phyloP scores from a whole-genome alignment of 2,888 invertebrate species.

The Chrysotoxum bicinctum region DNA sequence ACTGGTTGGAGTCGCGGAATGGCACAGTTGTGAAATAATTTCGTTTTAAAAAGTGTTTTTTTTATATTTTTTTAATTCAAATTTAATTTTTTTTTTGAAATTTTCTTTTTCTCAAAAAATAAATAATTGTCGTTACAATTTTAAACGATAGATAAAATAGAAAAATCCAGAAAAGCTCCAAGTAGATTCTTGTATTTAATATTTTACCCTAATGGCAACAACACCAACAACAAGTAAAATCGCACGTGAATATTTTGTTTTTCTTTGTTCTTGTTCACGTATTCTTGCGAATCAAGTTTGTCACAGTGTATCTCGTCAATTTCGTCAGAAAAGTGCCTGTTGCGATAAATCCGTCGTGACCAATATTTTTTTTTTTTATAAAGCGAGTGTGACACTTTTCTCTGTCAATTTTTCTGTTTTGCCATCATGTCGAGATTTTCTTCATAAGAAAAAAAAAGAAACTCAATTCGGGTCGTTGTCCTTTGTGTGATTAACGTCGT shows the following conservation, averaged over 20 bases:
- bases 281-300: conserved; percentile 14
- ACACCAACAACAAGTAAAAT: not conserved
- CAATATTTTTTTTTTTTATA: not conserved
- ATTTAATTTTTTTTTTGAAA: not conserved
- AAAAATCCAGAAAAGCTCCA: not conserved
- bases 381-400: conserved; percentile 41
- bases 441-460: conserved; percentile 5
- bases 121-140: not conserved
- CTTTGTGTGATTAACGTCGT: not conserved
- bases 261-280: conserved; percentile 45
- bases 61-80: conserved; percentile 1
- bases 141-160: not conserved
- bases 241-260: conserved; percentile 50
- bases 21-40: conserved; percentile 30
- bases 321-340: conserved; percentile 34
- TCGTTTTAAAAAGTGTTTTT: conserved; percentile 22
- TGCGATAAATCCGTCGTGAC: conserved; percentile 8
- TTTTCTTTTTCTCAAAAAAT: not conserved
- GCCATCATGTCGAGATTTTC: conserved; percentile 26
- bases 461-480: conserved; percentile 47
- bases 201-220: conserved; percentile 13
- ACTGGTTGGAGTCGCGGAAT: conserved; percentile 46
- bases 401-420: conserved; percentile 12
- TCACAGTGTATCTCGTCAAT: conserved; percentile 27
- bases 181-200: not conserved